Base-by-base conservation (phyloP, 2,797 vertebrate genomes). In the Notoglanidium macrostoma region DNA sequence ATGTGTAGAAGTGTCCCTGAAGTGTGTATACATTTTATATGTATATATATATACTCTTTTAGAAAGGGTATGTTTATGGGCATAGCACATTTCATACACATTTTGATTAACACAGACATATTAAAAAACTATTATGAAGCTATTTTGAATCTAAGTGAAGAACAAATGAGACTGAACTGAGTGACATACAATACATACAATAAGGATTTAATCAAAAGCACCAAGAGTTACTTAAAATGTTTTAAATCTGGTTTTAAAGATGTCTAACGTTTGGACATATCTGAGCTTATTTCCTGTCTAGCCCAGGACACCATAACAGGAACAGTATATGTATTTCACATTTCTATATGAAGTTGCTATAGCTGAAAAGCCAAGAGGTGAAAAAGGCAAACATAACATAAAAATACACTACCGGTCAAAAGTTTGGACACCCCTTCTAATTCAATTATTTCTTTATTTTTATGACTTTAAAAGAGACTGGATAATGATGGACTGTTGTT, bases 241-340 rank as follows among this genome's bases (percentile, higher is more conserved):
- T 44, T 82, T 49, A 51, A 54, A 67, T 67, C 15, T 54, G 23
- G n/a, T 32, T 67, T 67, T 51, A 32, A 83, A 83, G 44, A 80
- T 44, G 55, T 5, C 55, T 44, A 26, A 44, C 7, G 32, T 79
- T 59, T 40, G 54, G 51, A 76, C 14, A 32, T 26, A 51, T 1
- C 15, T 5, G 76, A 21, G 29, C 54, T 55, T 32, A 57, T 57
- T 80, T 80, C 35, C 78, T 26, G 57, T 44, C 57, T 80, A 61
- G 35, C 44, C 55, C 21, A 44, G 74, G 51, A 78, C 51, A 32
- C 29, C 49, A 78, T 32, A 35, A 77, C 26, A 59, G 29, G 54
- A 80, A 26, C 35, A 61, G 35, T 32, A 5, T 0, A 77, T 3
- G 17, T 21, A 40, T 59, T 59, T 40, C 32, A 40, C 10, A 79